Percentiles rank a stretch among this genome's conserved stretches.
These are phyloP conservation scores for Diphyllodes magnificus DNA, from an alignment of 2,113 vertebrate genomes.

Conservation along the genomic window DNA sequence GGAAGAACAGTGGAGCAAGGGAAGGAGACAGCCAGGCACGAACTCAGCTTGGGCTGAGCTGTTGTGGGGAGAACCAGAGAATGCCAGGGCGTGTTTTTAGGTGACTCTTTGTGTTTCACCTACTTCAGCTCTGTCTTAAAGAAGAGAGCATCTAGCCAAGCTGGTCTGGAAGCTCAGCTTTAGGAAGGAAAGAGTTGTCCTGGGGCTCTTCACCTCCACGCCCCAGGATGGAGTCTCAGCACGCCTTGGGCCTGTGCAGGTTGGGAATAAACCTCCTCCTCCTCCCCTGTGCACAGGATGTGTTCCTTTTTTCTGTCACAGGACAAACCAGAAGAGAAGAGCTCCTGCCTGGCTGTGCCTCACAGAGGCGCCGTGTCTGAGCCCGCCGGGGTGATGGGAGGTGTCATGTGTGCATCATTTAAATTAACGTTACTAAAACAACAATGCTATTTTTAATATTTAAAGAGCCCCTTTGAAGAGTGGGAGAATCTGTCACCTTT, in stretches of 20 bases:
- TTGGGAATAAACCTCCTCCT: not conserved
- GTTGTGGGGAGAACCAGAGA: not conserved
- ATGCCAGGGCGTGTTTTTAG: not conserved
- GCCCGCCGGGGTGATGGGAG: not conserved
- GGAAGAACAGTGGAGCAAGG: not conserved
- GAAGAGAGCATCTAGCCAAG: not conserved
- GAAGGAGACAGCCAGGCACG: not conserved
- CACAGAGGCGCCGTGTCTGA: rapidly evolving
- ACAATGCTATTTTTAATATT: constrained; percentile 65
- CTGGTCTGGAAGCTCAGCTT: not conserved
- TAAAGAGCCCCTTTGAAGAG: constrained; percentile 64
- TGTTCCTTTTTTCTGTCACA: not conserved
- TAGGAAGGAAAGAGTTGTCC: not conserved
- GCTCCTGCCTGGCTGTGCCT: not conserved
- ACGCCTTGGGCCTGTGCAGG: not conserved
- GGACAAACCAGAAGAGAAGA: not conserved
- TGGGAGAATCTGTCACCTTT: constrained; percentile 48
- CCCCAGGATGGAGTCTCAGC: rapidly evolving
- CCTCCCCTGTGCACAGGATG: not conserved
- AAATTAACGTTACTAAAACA: constrained; percentile 51
- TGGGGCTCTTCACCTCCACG: rapidly evolving
- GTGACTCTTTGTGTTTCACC: not conserved
- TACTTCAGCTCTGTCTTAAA: not conserved
- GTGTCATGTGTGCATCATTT: constrained; percentile 40
- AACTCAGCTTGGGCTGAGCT: not conserved